Evolutionary conservation across 2,113 vertebrate genomes (phyloP), one percentile per base, ranked within the genome.

Genomic region (Vimba vimba): DNA sequence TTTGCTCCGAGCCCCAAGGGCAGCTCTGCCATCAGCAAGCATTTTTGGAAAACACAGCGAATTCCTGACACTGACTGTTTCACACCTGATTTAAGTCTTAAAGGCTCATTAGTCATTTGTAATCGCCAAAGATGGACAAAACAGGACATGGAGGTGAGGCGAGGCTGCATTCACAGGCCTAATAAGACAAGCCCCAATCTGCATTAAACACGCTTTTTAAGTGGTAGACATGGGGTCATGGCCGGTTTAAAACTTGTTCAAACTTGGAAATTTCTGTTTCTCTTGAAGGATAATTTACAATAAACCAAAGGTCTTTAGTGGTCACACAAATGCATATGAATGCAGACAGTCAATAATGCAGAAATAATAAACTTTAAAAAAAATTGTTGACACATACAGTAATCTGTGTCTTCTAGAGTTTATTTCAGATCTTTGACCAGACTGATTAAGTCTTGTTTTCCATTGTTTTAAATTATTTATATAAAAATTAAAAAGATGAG

Each of bases 121-220:
- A 87, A 89, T 85, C 73, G 47, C 71, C 68, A 85, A 80, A 80
- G 75, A 78, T 90, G 86, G 90, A 88, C 89, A 64, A 74, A 88
- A 87, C 81, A 87, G 82, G 86, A 80, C 83, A 73, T 75, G 23
- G 71, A 86, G 86, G 82, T 83, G 83, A 88, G 68, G 79, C 62
- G 78, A 52, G 71, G 62, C 75, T 52, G 33, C 43, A 47, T 86
- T 83, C 19, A 50, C 0, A 90, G 88, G 89, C 87, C 88, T 89
- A 92, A 83, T 86, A 91, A 92, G 90, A 91, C 95, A 95, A 94
- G 95, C 93, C 25, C 33, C 82, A 90, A 95, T 95, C 92, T 91
- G 95, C 80, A 92, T 68, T 45, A 85, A 91, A 89, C 92, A 90
- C n/a, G 33, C 0, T 84, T 91, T 92, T 92, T 91, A 94, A 93